Conservation (phyloP, 2,797 vertebrate species). For the Cichlasoma orientale region DNA sequence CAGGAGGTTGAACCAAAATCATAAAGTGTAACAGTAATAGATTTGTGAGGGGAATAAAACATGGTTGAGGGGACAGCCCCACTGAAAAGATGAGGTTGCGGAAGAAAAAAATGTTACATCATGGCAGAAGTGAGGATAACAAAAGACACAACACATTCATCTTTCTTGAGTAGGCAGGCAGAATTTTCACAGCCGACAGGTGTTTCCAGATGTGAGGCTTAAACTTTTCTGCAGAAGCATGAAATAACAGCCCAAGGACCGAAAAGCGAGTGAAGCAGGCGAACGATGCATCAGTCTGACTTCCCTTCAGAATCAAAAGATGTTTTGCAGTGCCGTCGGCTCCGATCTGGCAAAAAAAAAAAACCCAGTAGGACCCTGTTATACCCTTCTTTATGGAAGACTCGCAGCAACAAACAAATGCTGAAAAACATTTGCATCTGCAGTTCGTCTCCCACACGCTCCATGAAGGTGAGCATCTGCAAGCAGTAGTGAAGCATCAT, state of each 20-base stretch:
- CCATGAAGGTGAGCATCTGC: background rate
- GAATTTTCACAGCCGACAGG: background rate
- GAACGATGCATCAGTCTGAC: background rate
- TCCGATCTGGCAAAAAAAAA: background rate
- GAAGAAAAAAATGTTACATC: background rate
- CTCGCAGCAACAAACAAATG: background rate
- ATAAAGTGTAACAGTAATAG: background rate
- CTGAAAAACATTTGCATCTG: background rate
- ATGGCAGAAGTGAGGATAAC: background rate
- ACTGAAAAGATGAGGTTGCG: background rate
- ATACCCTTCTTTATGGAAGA: background rate
- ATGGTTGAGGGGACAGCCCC: background rate
- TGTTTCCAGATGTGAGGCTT: conserved; percentile 2
- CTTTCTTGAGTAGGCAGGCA: background rate
- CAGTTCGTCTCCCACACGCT: background rate
- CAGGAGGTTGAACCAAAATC: background rate
- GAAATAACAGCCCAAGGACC: background rate
- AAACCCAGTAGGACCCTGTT: background rate
- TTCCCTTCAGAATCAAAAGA: background rate
- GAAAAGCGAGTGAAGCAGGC: background rate
- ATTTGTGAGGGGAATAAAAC: background rate
- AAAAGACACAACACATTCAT: background rate
- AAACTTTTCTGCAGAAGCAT: background rate
- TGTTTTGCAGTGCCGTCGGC: background rate
- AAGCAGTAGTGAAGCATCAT: background rate